Percentiles rank a stretch among this genome's conserved stretches.
phyloP scores from a whole-genome alignment of 2,797 vertebrate genomes.

The Sardinella longiceps region DNA sequence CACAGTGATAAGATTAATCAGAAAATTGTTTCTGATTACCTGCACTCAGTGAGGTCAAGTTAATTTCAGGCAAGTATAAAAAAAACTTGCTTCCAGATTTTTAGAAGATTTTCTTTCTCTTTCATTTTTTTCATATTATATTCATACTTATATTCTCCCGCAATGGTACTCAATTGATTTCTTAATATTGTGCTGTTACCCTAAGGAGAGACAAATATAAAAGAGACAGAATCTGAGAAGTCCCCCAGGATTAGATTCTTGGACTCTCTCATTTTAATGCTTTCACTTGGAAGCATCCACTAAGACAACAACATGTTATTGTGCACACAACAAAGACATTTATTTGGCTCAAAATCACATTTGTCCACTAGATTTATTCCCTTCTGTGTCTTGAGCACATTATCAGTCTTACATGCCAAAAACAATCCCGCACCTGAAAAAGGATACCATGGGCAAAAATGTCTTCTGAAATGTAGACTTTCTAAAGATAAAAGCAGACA shows the following conservation, averaged over 20 bases:
- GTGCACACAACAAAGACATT: not conserved
- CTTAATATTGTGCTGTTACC: not conserved
- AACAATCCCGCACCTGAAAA: not conserved
- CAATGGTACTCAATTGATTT: not conserved
- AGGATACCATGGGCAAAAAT: not conserved
- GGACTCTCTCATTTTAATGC: not conserved
- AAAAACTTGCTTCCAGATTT: not conserved
- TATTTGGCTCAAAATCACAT: not conserved
- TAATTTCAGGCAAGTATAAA: not conserved
- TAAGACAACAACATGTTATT: not conserved
- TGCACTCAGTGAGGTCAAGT: not conserved
- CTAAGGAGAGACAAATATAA: not conserved
- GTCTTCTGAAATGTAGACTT: not conserved
- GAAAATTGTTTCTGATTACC: not conserved
- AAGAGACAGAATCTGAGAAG: not conserved
- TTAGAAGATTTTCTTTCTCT: not conserved
- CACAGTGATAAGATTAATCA: not conserved
- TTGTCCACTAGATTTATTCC: not conserved
- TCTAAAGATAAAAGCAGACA: not conserved
- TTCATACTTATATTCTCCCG: not conserved
- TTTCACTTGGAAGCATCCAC: not conserved
- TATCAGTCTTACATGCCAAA: not conserved
- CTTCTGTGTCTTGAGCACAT: not conserved
- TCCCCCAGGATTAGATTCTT: not conserved
- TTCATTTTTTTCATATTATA: not conserved